A percentile compares a stretch with the other conserved stretches of the same genome.
Evolutionary conservation across 2,797 vertebrate genomes (phyloP).

Genomic region (Pangasius krempfi): DNA sequence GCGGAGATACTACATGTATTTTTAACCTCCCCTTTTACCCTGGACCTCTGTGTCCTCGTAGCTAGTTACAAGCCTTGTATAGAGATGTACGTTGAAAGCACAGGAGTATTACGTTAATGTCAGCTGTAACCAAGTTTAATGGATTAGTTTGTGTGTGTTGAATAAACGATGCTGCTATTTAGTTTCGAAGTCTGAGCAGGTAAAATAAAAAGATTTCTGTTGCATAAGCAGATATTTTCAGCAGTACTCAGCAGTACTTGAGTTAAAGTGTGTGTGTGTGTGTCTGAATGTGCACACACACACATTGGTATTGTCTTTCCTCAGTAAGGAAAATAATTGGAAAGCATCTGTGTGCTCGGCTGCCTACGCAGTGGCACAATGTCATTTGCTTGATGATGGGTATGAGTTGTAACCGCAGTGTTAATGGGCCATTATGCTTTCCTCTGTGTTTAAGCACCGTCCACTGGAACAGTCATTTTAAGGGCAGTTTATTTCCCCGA

Average conservation of each 20-base stretch:
- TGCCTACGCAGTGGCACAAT: constrained; percentile 66
- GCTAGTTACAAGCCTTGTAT: background rate
- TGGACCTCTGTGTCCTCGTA: background rate
- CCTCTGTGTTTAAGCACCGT: constrained; percentile 33
- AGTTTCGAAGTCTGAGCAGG: background rate
- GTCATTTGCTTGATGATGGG: constrained; percentile 50
- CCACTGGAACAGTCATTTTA: constrained; percentile 40
- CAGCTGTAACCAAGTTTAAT: background rate
- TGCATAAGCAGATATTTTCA: constrained; percentile 26
- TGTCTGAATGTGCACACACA: background rate
- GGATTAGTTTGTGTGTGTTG: background rate
- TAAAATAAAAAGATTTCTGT: background rate
- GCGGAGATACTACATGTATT: background rate
- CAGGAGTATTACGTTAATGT: background rate
- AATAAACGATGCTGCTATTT: background rate
- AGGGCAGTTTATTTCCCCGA: constrained; percentile 34
- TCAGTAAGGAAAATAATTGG: constrained; percentile 71
- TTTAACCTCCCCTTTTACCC: no score
- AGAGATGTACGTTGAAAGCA: background rate
- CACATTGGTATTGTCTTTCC: constrained; percentile 18
- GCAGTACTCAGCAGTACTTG: constrained; percentile 13
- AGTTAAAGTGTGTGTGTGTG: background rate
- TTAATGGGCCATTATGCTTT: constrained; percentile 48
- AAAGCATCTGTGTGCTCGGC: constrained; percentile 64
- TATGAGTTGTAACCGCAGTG: constrained; percentile 44